Percentiles rank a stretch among this genome's conserved stretches.
These are phyloP conservation scores for Tragelaphus strepsiceros DNA, from an alignment of 2,113 vertebrate species.

Conservation along the genomic window DNA sequence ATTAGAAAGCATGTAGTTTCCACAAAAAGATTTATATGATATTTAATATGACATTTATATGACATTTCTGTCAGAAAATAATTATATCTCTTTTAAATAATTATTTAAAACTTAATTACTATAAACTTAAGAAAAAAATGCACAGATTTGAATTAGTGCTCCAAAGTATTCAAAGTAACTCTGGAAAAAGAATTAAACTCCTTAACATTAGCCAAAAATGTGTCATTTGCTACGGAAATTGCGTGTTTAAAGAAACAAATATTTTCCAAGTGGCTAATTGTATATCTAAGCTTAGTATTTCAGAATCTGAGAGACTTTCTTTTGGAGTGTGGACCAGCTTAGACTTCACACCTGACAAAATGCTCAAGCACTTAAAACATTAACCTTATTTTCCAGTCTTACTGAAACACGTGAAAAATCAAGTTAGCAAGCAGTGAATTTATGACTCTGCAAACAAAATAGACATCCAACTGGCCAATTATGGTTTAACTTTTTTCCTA, in stretches of 20 bases:
- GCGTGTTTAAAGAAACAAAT: not conserved
- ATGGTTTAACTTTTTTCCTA: not conserved
- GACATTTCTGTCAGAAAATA: not conserved
- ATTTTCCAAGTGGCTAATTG: not conserved
- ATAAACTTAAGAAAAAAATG: not conserved
- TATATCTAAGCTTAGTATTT: not conserved
- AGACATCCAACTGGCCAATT: not conserved
- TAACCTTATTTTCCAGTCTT: not conserved
- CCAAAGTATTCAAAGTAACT: not conserved
- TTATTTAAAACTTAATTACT: not conserved
- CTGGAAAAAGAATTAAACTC: not conserved
- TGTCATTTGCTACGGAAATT: not conserved
- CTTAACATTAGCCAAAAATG: not conserved
- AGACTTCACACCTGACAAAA: not conserved
- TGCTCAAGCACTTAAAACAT: not conserved
- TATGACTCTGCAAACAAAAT: not conserved
- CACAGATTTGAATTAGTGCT: not conserved
- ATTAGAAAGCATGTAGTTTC: not conserved
- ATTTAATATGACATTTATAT: not conserved
- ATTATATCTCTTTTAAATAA: not conserved
- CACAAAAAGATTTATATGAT: not conserved
- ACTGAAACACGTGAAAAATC: slow-evolving; percentile 17
- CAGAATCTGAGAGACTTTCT: not conserved
- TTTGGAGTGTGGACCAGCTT: not conserved
- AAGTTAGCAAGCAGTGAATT: not conserved